Conservation (phyloP, 2,797 vertebrate genomes). For the Sylvilagus floridanus region DNA sequence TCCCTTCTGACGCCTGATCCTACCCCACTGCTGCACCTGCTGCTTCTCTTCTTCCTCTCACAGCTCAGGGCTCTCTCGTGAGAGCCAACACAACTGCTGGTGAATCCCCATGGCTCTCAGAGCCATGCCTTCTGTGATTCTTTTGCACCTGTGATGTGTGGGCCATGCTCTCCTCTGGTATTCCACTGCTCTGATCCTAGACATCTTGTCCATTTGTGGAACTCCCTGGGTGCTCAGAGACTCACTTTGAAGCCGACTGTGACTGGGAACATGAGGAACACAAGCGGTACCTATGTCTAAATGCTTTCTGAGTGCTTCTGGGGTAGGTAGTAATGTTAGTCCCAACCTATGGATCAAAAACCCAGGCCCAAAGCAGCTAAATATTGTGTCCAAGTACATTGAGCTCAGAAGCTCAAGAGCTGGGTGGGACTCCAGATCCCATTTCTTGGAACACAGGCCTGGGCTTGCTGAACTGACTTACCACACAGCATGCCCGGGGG, state of each 20-base stretch:
- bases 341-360: background rate
- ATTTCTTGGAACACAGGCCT: background rate
- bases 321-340: background rate
- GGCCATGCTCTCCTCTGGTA: background rate
- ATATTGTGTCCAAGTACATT: too few species aligned
- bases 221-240: background rate
- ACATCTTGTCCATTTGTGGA: too few species aligned
- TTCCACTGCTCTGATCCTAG: background rate
- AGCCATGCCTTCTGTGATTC: background rate
- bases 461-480: too few species aligned
- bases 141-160: background rate
- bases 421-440: background rate
- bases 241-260: background rate
- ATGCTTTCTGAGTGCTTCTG: background rate
- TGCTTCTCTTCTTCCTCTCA: background rate
- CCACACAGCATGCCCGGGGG: too few species aligned
- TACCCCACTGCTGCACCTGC: background rate
- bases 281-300: fast-evolving
- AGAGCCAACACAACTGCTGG: too few species aligned
- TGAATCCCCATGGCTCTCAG: background rate
- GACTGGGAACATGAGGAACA: background rate
- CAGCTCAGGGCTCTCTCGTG: background rate
- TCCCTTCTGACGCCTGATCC: background rate
- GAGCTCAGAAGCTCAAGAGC: background rate
- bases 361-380: background rate